These are phyloP conservation scores for Himalopsyche kuldschensis DNA, from an alignment of 2,888 invertebrate species.

Conservation along the genomic window DNA sequence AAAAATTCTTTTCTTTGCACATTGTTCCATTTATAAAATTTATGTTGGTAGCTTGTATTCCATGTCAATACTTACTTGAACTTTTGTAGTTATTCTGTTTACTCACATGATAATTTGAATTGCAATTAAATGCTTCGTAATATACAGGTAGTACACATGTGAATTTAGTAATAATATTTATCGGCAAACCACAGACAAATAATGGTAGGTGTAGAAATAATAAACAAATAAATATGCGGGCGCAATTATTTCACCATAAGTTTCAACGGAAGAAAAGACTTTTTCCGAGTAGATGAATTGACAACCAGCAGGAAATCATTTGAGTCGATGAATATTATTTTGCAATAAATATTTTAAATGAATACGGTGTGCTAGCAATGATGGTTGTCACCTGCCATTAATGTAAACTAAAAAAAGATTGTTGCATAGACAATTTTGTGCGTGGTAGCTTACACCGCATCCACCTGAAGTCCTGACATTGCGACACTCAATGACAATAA, in stretches of 20 bases:
- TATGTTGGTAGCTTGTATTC: no score
- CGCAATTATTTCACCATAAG: background rate
- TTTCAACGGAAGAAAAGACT: background rate
- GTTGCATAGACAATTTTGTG: background rate
- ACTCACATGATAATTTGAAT: no score
- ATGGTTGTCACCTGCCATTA: background rate
- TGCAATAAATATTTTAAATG: background rate
- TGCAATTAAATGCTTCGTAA: no score
- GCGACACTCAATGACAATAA: background rate
- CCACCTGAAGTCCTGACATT: background rate
- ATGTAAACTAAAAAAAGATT: background rate
- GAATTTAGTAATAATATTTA: background rate
- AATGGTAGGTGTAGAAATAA: background rate
- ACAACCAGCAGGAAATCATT: background rate
- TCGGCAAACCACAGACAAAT: background rate
- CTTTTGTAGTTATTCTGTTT: no score
- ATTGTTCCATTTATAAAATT: no score
- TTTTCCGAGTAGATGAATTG: background rate
- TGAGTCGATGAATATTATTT: background rate
- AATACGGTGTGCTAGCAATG: background rate
- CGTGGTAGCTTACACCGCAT: background rate
- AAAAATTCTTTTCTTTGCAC: no score
- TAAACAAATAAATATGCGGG: background rate
- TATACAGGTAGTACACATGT: no score
- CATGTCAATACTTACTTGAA: no score